phyloP scores from a whole-genome alignment of 2,797 vertebrate genomes.

The Silurus aristotelis region DNA sequence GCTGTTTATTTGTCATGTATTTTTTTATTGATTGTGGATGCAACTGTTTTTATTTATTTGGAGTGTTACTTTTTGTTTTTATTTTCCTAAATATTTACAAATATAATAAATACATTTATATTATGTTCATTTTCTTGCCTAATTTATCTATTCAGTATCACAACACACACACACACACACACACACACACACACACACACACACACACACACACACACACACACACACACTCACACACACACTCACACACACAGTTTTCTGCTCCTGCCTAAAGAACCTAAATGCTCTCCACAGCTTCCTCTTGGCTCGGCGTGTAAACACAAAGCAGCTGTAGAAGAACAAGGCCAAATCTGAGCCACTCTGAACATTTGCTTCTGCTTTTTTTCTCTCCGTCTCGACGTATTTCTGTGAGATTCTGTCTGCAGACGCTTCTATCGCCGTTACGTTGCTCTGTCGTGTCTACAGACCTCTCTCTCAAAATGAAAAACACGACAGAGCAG shows the following conservation, averaged over 20 bases:
- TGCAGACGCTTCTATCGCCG: conserved; percentile 27
- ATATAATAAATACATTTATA: no score
- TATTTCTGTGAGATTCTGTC: conserved; percentile 27
- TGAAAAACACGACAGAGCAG: background rate
- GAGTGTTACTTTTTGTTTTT: no score
- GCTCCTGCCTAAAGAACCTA: background rate
- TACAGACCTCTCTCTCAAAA: background rate
- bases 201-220: background rate
- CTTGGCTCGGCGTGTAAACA: background rate
- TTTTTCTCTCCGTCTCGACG: background rate
- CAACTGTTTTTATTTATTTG: no score
- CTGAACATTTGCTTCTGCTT: background rate
- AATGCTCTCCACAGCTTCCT: background rate
- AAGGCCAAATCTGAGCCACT: conserved; percentile 27
- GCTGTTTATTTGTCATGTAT: no score
- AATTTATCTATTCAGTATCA: no score
- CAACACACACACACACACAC: background rate
- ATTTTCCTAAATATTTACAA: no score
- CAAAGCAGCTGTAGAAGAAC: conserved; percentile 26
- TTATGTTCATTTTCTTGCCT: no score
- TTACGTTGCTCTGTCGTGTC: background rate
- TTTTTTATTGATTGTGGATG: no score
- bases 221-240: no score
- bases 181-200: background rate
- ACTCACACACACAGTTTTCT: background rate